Base-by-base conservation (phyloP, 2,797 vertebrate genomes). In the Ibycter americanus region DNA sequence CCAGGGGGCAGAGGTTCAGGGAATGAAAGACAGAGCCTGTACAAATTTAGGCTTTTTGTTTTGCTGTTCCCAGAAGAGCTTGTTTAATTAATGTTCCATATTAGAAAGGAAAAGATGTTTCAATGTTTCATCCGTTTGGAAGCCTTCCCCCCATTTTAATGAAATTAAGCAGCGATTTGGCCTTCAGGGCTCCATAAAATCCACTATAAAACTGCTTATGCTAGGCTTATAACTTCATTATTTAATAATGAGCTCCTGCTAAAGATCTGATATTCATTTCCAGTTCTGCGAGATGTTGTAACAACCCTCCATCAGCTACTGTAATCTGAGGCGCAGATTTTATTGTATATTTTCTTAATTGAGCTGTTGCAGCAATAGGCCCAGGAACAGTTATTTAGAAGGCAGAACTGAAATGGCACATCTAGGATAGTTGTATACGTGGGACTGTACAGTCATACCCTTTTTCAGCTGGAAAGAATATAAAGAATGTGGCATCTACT, bases 251-350 rank as follows among this genome's bases (percentile, higher is more conserved):
- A 63, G 51, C 13, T 87, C 44, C 55, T 3, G 29, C 70, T 79
- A 87, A 92, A 94, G 77, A 97, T 66, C 83, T 59, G 55, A 83
- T 92, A 81, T 47, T 92, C 7, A 76, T 93, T 94, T 89, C 59
- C 59, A 88, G 26, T 89, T 79, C 63, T 63, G n/a, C 36, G 87
- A 77, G 70, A 38, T 72, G 31, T 36, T 79, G 32, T 76, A 90
- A 38, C 36, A 90, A 32, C 73, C 44, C 29, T 47, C 47, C 42
- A 42, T 56, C 70, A 84, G 26, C 70, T 85, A 56, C 44, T 67
- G 29, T 70, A 77, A 89, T 93, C 62, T 42, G 14, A 93, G 40
- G 40, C 44, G 67, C 9, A 61, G 38, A 67, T 84, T 93, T 84
- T 87, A 46, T 44, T 85, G 59, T 73, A 5, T 65, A 17, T 58